Conservation (phyloP, 2,888 invertebrate species). For the Mythimna pallens region DNA sequence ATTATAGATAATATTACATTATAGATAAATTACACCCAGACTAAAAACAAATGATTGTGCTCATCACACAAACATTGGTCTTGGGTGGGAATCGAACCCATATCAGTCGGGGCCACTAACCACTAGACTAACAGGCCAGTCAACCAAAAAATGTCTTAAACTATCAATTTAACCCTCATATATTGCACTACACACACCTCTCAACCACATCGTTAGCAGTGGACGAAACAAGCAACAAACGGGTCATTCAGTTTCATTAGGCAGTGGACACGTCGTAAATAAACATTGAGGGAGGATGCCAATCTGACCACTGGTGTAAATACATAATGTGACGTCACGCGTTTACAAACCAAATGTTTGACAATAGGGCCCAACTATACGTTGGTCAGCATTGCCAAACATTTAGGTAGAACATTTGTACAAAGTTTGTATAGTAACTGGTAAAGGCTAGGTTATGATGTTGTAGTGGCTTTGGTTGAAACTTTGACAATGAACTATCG, state of each 20-base stretch:
- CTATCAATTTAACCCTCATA: background rate
- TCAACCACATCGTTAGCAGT: constrained; percentile 7
- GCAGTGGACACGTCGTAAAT: constrained; percentile 16
- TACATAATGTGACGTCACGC: constrained; percentile 27
- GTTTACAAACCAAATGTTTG: background rate
- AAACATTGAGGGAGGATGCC: constrained; percentile 34
- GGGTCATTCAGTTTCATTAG: constrained; percentile 47
- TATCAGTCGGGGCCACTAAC: no score
- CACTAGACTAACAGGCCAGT: no score
- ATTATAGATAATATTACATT: no score
- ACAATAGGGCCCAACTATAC: background rate
- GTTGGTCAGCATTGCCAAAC: no score
- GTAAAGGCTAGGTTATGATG: background rate
- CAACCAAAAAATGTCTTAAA: background rate
- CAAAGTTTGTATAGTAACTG: background rate
- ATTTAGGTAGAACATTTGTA: background rate
- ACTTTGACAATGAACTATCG: no score
- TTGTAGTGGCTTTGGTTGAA: background rate
- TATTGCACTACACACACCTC: background rate
- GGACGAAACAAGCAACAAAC: constrained; percentile 16
- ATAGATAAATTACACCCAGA: no score
- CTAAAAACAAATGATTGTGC: no score
- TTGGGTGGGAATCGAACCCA: no score
- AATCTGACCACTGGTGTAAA: constrained; percentile 33
- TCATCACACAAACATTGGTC: no score